Evolutionary conservation across 1,140 invertebrate genomes (phyloP).

Genomic region (Thaumatotibia leucotreta): DNA sequence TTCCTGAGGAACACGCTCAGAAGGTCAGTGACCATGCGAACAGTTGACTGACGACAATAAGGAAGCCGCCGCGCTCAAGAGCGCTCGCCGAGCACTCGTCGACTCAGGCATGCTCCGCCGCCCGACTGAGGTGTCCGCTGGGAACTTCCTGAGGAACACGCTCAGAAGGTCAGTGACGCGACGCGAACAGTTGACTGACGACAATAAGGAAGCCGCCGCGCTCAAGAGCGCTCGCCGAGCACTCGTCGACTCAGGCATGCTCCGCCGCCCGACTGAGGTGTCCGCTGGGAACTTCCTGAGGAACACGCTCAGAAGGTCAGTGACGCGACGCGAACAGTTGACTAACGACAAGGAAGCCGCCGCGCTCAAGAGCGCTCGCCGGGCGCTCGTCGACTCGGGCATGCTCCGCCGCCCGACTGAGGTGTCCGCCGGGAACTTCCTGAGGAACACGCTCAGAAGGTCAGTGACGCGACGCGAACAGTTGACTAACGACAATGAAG

Average conservation of each 20-base stretch:
- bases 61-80: slow-evolving; percentile 75
- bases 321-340: too few species aligned
- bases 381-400: slow-evolving; percentile 89
- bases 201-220: too few species aligned
- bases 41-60: too few species aligned
- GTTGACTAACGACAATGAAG: too few species aligned
- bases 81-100: slow-evolving; percentile 87
- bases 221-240: slow-evolving; percentile 84
- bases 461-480: slow-evolving; percentile 23
- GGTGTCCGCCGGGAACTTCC: slow-evolving; percentile 84
- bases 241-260: slow-evolving; percentile 88
- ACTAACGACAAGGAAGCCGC: too few species aligned
- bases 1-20: slow-evolving; percentile 76
- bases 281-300: slow-evolving; percentile 88
- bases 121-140: slow-evolving; percentile 84
- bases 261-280: slow-evolving; percentile 88
- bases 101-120: slow-evolving; percentile 89
- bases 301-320: slow-evolving; percentile 87
- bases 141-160: slow-evolving; percentile 93
- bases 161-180: slow-evolving; percentile 82
- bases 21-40: slow-evolving; percentile 57
- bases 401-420: slow-evolving; percentile 89
- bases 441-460: slow-evolving; percentile 92
- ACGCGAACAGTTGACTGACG: too few species aligned
- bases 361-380: slow-evolving; percentile 81